phyloP scores from a whole-genome alignment of 2,888 invertebrate genomes.

The Thecophora atra region DNA sequence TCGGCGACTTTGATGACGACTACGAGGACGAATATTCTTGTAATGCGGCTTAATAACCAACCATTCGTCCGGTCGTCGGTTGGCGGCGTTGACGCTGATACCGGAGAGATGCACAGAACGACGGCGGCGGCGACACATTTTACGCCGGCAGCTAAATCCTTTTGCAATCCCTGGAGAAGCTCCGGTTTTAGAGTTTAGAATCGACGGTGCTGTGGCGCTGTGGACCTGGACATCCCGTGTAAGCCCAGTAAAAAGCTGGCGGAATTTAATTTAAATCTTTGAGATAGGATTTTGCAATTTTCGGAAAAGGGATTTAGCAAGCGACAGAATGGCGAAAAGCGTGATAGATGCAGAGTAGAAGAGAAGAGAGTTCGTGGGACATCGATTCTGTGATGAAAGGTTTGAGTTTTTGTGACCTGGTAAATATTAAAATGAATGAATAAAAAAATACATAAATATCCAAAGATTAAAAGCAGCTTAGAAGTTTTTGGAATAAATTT shows the following conservation, averaged over 20 bases:
- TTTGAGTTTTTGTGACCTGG: background rate
- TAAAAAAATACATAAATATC: background rate
- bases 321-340: background rate
- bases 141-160: constrained; percentile 10
- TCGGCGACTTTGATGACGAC: background rate
- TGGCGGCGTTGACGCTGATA: background rate
- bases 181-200: constrained; percentile 13
- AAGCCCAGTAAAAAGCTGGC: background rate
- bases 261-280: constrained; percentile 33
- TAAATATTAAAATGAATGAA: background rate
- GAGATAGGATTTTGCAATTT: constrained; percentile 7
- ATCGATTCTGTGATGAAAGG: background rate
- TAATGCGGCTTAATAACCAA: constrained; percentile 36
- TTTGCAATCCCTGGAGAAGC: constrained; percentile 19
- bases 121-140: background rate
- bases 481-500: background rate
- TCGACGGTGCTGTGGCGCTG: constrained; percentile 5
- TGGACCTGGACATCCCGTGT: background rate
- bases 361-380: background rate
- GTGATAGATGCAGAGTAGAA: background rate
- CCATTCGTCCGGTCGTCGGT: constrained; percentile 15
- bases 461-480: background rate
- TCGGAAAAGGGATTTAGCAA: background rate
- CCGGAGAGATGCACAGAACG: background rate
- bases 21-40: constrained; percentile 15